phyloP scores from a whole-genome alignment of 2,888 invertebrate species.

The Penaeus monodon region DNA sequence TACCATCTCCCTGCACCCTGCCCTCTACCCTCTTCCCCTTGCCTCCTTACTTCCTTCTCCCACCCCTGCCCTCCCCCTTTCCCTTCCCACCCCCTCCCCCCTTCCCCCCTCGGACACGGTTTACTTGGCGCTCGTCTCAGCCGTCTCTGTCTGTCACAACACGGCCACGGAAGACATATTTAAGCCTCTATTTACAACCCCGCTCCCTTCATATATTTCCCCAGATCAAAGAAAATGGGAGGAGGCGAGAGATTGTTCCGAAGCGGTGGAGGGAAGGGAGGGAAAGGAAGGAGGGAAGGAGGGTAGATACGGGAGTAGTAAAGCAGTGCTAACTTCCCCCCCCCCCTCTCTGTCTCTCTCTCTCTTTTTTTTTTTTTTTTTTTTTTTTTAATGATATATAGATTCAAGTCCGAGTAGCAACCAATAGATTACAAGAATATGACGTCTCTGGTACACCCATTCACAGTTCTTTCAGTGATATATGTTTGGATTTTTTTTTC shows the following conservation, averaged over 20 bases:
- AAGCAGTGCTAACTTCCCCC: too few relatives aligned
- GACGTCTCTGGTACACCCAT: too few relatives aligned
- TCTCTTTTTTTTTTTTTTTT: too few relatives aligned
- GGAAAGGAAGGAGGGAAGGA: not conserved
- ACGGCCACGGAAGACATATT: constrained; percentile 31
- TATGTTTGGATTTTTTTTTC: too few relatives aligned
- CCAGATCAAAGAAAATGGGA: constrained; percentile 38
- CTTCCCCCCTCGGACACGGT: constrained; percentile 23
- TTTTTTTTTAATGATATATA: too few relatives aligned
- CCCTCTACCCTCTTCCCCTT: not conserved
- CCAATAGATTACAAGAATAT: too few relatives aligned
- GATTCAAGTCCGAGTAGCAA: too few relatives aligned
- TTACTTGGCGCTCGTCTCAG: constrained; percentile 35
- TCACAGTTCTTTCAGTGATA: too few relatives aligned
- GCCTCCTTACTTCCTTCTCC: not conserved
- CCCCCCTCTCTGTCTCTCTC: too few relatives aligned
- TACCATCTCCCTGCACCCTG: not conserved
- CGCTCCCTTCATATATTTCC: constrained; percentile 36
- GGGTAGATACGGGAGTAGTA: not conserved
- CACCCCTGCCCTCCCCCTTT: not conserved
- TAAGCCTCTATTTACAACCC: constrained; percentile 49
- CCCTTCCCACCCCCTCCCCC: not conserved
- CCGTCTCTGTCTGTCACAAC: constrained; percentile 41
- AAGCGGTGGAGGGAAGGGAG: constrained; percentile 9
- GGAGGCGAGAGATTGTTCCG: constrained; percentile 31